phyloP scores from a whole-genome alignment of 2,888 invertebrate species.

The Folsomia manolachei region DNA sequence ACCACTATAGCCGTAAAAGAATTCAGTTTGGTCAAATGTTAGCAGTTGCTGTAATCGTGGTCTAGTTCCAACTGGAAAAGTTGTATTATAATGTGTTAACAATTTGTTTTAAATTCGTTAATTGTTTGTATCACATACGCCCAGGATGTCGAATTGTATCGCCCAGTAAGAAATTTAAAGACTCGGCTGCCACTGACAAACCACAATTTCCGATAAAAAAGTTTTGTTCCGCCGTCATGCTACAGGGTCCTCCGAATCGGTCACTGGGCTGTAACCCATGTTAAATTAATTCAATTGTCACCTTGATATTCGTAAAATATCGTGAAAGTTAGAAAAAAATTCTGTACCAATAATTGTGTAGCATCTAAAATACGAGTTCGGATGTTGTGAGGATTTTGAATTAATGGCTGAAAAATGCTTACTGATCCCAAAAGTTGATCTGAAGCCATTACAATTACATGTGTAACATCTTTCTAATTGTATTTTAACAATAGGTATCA shows the following conservation, averaged over 20 bases:
- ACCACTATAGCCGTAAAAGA: conserved; percentile 35
- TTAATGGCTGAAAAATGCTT: conserved; percentile 41
- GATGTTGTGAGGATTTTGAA: conserved; percentile 33
- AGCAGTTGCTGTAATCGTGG: conserved; percentile 27
- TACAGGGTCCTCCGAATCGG: conserved; percentile 36
- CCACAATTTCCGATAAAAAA: conserved; percentile 45
- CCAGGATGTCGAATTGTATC: conserved; percentile 23
- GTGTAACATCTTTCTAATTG: not conserved
- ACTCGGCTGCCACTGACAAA: conserved; percentile 43
- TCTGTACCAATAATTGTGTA: conserved; percentile 32
- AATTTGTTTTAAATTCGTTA: not conserved
- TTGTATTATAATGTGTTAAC: not conserved
- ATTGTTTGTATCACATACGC: too few relatives aligned
- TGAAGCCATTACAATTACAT: conserved; percentile 5
- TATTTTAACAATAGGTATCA: too few relatives aligned
- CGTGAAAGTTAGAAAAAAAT: not conserved
- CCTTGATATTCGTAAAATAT: not conserved
- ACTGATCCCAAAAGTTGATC: conserved; percentile 39
- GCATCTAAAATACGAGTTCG: conserved; percentile 40
- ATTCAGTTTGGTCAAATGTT: conserved; percentile 46
- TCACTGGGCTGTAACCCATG: conserved; percentile 31
- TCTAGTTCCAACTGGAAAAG: conserved; percentile 9
- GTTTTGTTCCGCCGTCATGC: conserved; percentile 20
- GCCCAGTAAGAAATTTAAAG: conserved; percentile 39
- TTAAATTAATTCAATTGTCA: too few relatives aligned